phyloP scores from a whole-genome alignment of 2,888 invertebrate species.

The Yponomeuta sedellus region DNA sequence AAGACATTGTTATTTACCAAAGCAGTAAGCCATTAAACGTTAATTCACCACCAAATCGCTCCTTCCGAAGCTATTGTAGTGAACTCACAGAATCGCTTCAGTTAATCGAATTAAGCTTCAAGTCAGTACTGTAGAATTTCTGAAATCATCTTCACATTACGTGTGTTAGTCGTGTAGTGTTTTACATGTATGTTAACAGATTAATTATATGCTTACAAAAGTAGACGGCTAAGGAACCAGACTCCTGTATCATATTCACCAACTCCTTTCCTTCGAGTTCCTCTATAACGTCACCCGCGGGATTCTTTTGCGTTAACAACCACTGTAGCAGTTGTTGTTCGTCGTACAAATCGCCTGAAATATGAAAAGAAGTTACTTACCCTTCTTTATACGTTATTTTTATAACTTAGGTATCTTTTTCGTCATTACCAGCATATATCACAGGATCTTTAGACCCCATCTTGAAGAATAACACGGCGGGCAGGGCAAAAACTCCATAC shows the following conservation, averaged over 20 bases:
- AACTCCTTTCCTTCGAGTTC: slow-evolving; percentile 89
- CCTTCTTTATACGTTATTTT: background rate
- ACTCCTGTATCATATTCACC: slow-evolving; percentile 84
- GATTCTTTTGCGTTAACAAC: slow-evolving; percentile 94
- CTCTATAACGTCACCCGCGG: slow-evolving; percentile 93
- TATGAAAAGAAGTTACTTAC: slow-evolving; percentile 20
- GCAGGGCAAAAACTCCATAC: slow-evolving; percentile 91
- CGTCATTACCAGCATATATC: slow-evolving; percentile 86
- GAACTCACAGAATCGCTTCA: background rate
- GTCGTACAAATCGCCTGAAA: slow-evolving; percentile 87
- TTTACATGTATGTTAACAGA: background rate
- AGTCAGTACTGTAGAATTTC: background rate
- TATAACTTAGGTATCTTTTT: background rate
- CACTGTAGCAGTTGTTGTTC: slow-evolving; percentile 93
- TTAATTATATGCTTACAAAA: slow-evolving; percentile 86
- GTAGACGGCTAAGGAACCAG: slow-evolving; percentile 90
- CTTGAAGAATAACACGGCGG: slow-evolving; percentile 93
- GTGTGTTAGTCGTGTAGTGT: background rate
- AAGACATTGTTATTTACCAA: slow-evolving; percentile 13
- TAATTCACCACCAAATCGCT: background rate
- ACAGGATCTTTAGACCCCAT: slow-evolving; percentile 91
- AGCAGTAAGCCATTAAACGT: slow-evolving; percentile 14
- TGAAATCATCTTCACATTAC: background rate
- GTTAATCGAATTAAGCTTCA: slow-evolving; percentile 3
- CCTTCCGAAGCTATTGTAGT: background rate